A percentile compares a stretch with the other conserved stretches of the same genome.
Conservation (phyloP, 2,888 invertebrate genomes). For the Portevinia maculata region DNA sequence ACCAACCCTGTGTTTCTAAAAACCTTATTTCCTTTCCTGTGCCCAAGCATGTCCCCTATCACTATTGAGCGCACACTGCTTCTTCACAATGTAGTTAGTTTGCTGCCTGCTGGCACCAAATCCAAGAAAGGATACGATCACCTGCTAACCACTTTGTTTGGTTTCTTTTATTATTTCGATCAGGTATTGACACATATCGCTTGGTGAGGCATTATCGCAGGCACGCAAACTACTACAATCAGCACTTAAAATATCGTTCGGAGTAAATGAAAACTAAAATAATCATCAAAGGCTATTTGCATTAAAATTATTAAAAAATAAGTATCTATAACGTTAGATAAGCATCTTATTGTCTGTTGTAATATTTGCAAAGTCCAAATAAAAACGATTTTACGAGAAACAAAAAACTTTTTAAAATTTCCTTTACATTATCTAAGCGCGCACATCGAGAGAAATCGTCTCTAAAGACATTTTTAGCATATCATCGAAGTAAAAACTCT, state of each 20-base stretch:
- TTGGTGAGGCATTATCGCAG: constrained; percentile 81
- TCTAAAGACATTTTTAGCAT: background rate
- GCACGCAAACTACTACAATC: constrained; percentile 80
- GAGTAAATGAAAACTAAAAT: constrained; percentile 67
- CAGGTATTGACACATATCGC: constrained; percentile 82
- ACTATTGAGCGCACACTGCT: constrained; percentile 1
- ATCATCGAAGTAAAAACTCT: constrained; percentile 29
- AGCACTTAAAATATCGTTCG: constrained; percentile 80
- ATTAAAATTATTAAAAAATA: no score
- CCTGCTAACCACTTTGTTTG: constrained; percentile 23
- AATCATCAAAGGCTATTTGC: background rate
- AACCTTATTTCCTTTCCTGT: background rate
- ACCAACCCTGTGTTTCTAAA: no score
- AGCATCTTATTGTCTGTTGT: background rate
- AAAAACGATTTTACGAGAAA: background rate
- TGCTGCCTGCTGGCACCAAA: constrained; percentile 20
- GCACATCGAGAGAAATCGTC: constrained; percentile 28
- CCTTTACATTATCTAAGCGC: constrained; percentile 44
- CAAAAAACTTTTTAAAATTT: constrained; percentile 15
- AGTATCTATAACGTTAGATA: no score
- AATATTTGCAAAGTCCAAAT: background rate
- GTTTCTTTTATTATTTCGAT: constrained; percentile 45
- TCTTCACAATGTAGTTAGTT: constrained; percentile 24
- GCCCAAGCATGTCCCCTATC: background rate
- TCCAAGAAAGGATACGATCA: constrained; percentile 21